A percentile compares a stretch with the other conserved stretches of the same genome.
phyloP scores from a whole-genome alignment of 2,888 invertebrate genomes.

The Chaetogeoica ovagalla region DNA sequence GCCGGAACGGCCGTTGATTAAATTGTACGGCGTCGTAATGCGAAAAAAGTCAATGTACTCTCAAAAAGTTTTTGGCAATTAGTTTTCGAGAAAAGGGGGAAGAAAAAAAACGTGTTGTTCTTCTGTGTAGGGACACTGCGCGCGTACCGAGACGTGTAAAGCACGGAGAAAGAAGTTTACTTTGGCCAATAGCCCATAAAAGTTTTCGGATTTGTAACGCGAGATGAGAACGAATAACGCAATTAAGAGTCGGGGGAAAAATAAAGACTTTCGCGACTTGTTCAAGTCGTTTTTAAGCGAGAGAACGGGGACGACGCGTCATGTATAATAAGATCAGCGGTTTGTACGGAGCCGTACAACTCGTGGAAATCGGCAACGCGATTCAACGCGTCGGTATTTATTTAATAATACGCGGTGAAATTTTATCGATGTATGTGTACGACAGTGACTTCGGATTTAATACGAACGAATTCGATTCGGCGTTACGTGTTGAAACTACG shows the following conservation, averaged over 20 bases:
- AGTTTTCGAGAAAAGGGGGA: slow-evolving; percentile 33
- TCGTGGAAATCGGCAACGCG: slow-evolving; percentile 28
- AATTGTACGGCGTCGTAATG: slow-evolving; percentile 31
- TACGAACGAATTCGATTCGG: no score
- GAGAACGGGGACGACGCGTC: background rate
- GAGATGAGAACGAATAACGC: slow-evolving; percentile 42
- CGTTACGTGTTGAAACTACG: no score
- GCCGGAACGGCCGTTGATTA: slow-evolving; percentile 23
- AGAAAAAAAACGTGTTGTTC: background rate
- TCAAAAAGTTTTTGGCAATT: slow-evolving; percentile 47
- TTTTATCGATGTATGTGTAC: no score
- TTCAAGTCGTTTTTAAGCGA: slow-evolving; percentile 40
- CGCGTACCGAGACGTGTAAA: slow-evolving; percentile 13
- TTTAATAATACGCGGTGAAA: no score
- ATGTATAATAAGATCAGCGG: slow-evolving; percentile 3
- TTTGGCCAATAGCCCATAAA: slow-evolving; percentile 48
- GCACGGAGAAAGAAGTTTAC: slow-evolving; percentile 21
- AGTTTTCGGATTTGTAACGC: slow-evolving; percentile 50
- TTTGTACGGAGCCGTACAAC: slow-evolving; percentile 5
- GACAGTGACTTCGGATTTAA: no score
- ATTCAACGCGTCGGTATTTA: background rate
- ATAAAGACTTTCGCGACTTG: slow-evolving; percentile 48
- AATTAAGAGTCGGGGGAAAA: slow-evolving; percentile 45
- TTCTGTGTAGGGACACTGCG: background rate
- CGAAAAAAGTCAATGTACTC: slow-evolving; percentile 38